These are phyloP conservation scores for Phyllotreta striolata DNA, from an alignment of 2,888 invertebrate genomes.

Conservation along the genomic window DNA sequence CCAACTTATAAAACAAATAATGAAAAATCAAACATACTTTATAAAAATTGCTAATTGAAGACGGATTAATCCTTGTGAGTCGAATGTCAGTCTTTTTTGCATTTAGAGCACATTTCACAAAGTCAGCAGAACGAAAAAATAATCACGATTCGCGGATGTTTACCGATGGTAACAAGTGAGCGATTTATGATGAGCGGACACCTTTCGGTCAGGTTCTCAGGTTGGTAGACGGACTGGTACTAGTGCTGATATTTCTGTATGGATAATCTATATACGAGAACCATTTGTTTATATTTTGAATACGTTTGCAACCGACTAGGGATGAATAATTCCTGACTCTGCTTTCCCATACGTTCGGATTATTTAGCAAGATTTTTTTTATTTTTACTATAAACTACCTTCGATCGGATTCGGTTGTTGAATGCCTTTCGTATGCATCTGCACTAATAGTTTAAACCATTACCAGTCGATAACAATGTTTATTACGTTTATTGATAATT, in stretches of 20 bases:
- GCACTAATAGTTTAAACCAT: conserved; percentile 15
- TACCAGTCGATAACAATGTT: conserved; percentile 36
- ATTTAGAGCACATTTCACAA: conserved; percentile 28
- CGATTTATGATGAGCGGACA: conserved; percentile 36
- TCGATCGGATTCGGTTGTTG: background rate
- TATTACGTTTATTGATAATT: conserved; percentile 38
- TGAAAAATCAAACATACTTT: conserved; percentile 19
- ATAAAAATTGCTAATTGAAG: conserved; percentile 9
- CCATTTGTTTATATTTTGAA: conserved; percentile 40
- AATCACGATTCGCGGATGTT: conserved; percentile 11
- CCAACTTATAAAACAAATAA: background rate
- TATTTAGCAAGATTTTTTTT: conserved; percentile 2
- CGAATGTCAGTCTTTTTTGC: conserved; percentile 14
- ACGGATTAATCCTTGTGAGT: conserved; percentile 16
- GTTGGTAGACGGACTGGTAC: conserved; percentile 37
- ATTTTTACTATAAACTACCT: conserved; percentile 13
- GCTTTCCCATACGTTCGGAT: conserved; percentile 20
- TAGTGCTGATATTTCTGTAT: conserved; percentile 36
- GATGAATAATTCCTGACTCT: conserved; percentile 28
- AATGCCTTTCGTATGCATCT: conserved; percentile 23
- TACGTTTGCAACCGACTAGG: conserved; percentile 29
- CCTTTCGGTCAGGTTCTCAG: conserved; percentile 40
- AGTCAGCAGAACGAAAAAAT: background rate
- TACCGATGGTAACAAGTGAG: conserved; percentile 7
- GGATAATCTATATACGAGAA: conserved; percentile 39